Conservation (phyloP, 2,797 vertebrate species). For the Xenopus petersii region DNA sequence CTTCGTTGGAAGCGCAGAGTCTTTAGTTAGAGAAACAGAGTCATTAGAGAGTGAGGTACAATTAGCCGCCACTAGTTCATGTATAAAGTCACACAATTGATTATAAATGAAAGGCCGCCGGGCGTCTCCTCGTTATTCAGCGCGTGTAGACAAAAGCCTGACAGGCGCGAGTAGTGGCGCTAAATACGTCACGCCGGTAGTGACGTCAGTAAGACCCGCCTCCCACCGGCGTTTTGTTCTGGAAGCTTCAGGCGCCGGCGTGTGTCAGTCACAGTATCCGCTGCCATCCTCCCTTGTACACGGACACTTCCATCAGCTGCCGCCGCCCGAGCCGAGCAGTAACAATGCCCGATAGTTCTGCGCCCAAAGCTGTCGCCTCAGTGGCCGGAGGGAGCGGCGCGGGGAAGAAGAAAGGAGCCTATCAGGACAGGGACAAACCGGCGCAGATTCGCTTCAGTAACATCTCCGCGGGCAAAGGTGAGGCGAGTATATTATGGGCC, state of each 20-base stretch:
- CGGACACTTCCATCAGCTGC: not conserved
- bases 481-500: no score
- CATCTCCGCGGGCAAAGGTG: slow-evolving; percentile 93
- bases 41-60: no score
- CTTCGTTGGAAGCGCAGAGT: no score
- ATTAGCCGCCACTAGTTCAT: no score
- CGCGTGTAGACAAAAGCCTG: no score
- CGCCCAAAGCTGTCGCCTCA: slow-evolving; percentile 43
- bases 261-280: not conserved
- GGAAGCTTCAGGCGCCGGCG: slow-evolving; percentile 54
- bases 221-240: slow-evolving; percentile 37
- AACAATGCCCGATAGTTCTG: slow-evolving; percentile 73
- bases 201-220: slow-evolving; percentile 3
- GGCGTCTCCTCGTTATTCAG: no score
- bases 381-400: slow-evolving; percentile 37
- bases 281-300: not conserved
- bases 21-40: no score
- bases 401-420: slow-evolving; percentile 66
- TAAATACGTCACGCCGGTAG: not conserved
- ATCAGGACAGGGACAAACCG: slow-evolving; percentile 94
- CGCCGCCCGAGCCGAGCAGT: not conserved
- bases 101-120: no score
- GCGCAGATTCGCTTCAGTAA: slow-evolving; percentile 94
- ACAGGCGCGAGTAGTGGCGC: no score
- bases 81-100: no score